Conservation (phyloP, 2,888 invertebrate species). For the Operophtera brumata region DNA sequence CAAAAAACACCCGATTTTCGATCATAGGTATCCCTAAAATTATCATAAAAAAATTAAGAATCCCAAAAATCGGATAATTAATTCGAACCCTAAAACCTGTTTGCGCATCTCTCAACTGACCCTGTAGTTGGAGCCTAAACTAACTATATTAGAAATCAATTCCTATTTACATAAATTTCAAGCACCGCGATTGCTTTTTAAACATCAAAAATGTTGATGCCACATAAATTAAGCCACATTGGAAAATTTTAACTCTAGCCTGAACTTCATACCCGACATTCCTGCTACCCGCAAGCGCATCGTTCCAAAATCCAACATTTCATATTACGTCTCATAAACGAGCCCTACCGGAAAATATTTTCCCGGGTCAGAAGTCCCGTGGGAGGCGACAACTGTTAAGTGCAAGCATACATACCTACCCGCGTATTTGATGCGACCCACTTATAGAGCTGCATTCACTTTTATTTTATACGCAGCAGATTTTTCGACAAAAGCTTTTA, state of each 20-base stretch:
- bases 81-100: too few species aligned
- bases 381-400: slow-evolving; percentile 62
- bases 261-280: slow-evolving; percentile 11
- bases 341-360: slow-evolving; percentile 55
- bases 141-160: too few species aligned
- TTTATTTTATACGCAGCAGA: slow-evolving; percentile 61
- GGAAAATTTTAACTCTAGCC: slow-evolving; percentile 13
- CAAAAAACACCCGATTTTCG: too few species aligned
- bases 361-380: slow-evolving; percentile 56
- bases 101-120: too few species aligned
- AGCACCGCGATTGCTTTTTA: too few species aligned
- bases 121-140: too few species aligned
- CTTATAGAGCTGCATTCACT: slow-evolving; percentile 63
- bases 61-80: too few species aligned
- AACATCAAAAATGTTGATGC: too few species aligned
- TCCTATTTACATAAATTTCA: too few species aligned
- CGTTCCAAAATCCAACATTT: slow-evolving; percentile 39
- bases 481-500: slow-evolving; percentile 76
- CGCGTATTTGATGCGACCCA: slow-evolving; percentile 53
- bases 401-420: slow-evolving; percentile 44
- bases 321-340: slow-evolving; percentile 45
- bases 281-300: slow-evolving; percentile 21
- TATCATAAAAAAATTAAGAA: too few species aligned
- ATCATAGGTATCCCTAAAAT: too few species aligned
- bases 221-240: background rate